Conservation (phyloP, 1,140 invertebrate genomes). For the Chrysomallon squamiferum region DNA sequence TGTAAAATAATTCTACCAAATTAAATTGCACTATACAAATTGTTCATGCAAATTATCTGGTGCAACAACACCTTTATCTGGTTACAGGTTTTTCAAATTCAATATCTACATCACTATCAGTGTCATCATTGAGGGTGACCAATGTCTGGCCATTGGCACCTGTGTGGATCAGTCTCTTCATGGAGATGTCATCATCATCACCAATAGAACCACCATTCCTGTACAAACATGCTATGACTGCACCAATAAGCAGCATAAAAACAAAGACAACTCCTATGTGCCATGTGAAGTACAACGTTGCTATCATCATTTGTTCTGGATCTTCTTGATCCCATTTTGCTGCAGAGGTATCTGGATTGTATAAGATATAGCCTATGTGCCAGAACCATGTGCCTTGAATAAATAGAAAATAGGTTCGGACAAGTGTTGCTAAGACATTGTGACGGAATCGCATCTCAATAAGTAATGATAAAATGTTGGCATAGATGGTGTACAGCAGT, state of each 20-base stretch:
- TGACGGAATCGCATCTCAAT: constrained; percentile 62
- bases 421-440: constrained; percentile 57
- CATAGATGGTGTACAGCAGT: constrained; percentile 61
- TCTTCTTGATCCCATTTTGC: constrained; percentile 61
- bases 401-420: constrained; percentile 60
- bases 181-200: constrained; percentile 30
- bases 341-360: constrained; percentile 61
- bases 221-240: constrained; percentile 38
- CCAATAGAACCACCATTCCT: constrained; percentile 25
- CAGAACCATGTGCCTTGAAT: constrained; percentile 68
- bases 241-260: constrained; percentile 50
- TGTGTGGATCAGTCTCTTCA: constrained; percentile 42
- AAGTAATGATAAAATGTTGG: constrained; percentile 44
- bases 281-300: constrained; percentile 65
- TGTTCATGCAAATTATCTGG: no score
- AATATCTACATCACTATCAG: constrained; percentile 42
- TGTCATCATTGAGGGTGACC: constrained; percentile 40
- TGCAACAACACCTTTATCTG: no score
- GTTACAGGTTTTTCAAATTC: constrained; percentile 31
- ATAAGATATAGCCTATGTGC: constrained; percentile 67
- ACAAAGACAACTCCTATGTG: constrained; percentile 59
- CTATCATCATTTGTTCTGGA: constrained; percentile 65
- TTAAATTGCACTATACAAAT: no score
- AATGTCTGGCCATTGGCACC: constrained; percentile 43
- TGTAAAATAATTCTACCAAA: no score